Evolutionary conservation across 2,797 vertebrate species (phyloP).

Genomic region (Todus mexicanus): DNA sequence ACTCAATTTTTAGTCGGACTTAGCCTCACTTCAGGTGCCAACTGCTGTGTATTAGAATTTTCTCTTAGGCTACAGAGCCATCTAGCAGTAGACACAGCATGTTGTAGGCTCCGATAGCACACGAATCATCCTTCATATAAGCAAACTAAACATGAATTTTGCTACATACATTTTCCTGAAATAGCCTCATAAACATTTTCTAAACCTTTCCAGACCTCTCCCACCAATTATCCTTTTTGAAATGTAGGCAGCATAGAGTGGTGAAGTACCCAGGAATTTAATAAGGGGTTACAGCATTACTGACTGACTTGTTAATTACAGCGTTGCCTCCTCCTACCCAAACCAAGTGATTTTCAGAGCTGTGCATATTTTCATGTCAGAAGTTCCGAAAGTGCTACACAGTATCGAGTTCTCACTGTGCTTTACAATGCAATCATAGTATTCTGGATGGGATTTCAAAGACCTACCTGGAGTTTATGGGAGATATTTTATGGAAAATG

Average conservation of each 20-base stretch:
- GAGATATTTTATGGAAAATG: background rate
- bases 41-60: background rate
- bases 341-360: background rate
- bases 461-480: background rate
- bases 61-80: conserved; percentile 30
- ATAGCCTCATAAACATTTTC: background rate
- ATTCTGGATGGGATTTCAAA: background rate
- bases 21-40: background rate
- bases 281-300: background rate
- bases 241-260: background rate
- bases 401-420: background rate
- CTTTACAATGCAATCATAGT: background rate
- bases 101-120: background rate
- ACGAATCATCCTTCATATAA: background rate
- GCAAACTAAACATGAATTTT: background rate
- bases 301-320: background rate
- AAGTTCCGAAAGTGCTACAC: background rate
- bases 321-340: background rate
- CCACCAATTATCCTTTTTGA: background rate
- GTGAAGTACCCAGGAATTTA: background rate
- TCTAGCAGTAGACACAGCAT: background rate
- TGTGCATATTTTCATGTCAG: background rate
- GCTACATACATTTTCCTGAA: background rate
- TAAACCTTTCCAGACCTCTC: background rate
- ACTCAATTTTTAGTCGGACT: background rate